Conservation (phyloP, 2,888 invertebrate genomes). For the Timandra comae region DNA sequence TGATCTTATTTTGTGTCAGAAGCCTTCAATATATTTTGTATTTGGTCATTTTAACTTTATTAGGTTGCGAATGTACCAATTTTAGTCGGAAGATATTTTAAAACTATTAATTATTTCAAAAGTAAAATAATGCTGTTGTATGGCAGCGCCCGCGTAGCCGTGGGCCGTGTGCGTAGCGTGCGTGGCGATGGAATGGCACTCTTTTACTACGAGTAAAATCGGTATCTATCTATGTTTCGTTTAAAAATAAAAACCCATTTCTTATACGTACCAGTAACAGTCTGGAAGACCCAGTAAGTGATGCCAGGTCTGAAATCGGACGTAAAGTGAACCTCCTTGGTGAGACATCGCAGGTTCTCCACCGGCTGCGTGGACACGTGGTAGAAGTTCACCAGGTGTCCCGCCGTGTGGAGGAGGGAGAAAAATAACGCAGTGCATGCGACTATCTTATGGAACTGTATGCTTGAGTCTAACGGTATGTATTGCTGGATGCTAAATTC, state of each 20-base stretch:
- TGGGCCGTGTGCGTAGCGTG: too few relatives aligned
- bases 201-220: too few relatives aligned
- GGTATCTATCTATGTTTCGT: too few relatives aligned
- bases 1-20: too few relatives aligned
- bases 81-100: too few relatives aligned
- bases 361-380: conserved; percentile 97
- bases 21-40: too few relatives aligned
- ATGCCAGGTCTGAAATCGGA: conserved; percentile 96
- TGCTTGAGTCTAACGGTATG: conserved; percentile 95
- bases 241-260: conserved; percentile 3
- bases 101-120: too few relatives aligned
- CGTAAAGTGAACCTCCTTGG: conserved; percentile 94
- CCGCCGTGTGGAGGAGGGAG: conserved; percentile 93
- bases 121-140: too few relatives aligned
- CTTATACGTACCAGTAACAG: conserved; percentile 85
- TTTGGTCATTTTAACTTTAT: too few relatives aligned
- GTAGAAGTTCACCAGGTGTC: conserved; percentile 98
- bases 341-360: conserved; percentile 93
- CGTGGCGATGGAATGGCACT: too few relatives aligned
- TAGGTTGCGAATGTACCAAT: too few relatives aligned
- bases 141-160: too few relatives aligned
- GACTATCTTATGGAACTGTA: conserved; percentile 97
- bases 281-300: conserved; percentile 96
- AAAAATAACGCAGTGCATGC: conserved; percentile 96
- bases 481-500: conserved; percentile 96